These are phyloP conservation scores for Hydraecia micacea DNA, from an alignment of 2,888 invertebrate genomes.

Conservation along the genomic window DNA sequence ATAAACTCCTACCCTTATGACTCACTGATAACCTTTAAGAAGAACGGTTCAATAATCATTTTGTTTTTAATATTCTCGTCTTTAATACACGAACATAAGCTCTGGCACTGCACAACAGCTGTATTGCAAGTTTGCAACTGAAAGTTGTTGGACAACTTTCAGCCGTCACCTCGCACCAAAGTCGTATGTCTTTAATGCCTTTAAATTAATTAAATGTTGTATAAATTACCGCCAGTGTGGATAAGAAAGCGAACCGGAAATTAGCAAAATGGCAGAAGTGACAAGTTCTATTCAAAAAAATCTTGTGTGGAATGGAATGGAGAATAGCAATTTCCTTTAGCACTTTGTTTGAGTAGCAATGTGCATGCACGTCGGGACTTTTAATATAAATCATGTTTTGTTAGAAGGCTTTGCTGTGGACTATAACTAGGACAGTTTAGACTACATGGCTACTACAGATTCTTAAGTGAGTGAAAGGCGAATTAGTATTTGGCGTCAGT, in stretches of 20 bases:
- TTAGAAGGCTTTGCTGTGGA: not conserved
- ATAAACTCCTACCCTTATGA: conserved; percentile 30
- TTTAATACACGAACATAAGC: conserved; percentile 7
- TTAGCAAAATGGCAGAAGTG: conserved; percentile 14
- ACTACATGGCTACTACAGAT: not conserved
- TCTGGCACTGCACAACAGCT: conserved; percentile 9
- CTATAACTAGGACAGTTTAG: not conserved
- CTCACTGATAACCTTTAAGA: conserved; percentile 40
- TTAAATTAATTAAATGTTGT: conserved; percentile 46
- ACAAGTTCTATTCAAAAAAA: conserved; percentile 30
- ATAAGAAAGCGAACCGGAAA: conserved; percentile 48
- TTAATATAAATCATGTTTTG: conserved; percentile 13
- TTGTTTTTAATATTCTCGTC: conserved; percentile 6
- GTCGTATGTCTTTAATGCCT: conserved; percentile 29
- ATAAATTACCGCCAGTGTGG: conserved; percentile 30
- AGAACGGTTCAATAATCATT: conserved; percentile 15
- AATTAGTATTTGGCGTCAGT: not conserved
- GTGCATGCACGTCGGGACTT: not conserved
- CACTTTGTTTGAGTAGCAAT: conserved; percentile 10
- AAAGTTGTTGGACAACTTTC: conserved; percentile 61
- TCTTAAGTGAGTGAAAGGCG: not conserved
- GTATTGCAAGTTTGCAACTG: conserved; percentile 33
- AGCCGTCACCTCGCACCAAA: conserved; percentile 30
- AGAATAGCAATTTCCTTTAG: conserved; percentile 13
- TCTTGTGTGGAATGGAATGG: not conserved